phyloP scores from a whole-genome alignment of 2,797 vertebrate genomes.

The Linurgus olivaceus region DNA sequence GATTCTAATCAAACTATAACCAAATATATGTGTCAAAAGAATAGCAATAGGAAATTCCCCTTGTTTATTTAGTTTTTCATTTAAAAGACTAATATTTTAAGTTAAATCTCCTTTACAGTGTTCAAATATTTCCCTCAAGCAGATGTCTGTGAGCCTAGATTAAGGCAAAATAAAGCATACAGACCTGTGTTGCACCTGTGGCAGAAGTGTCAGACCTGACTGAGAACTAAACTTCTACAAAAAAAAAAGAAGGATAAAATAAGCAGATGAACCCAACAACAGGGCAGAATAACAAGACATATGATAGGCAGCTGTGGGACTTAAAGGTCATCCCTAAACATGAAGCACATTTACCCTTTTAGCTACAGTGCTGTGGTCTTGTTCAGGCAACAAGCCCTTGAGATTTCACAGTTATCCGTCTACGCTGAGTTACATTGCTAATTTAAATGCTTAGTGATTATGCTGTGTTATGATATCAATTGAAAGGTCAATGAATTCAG shows the following conservation, averaged over 20 bases:
- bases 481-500: constrained; percentile 80
- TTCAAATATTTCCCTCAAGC: background rate
- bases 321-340: constrained; percentile 74
- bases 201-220: background rate
- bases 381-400: constrained; percentile 60
- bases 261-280: constrained; percentile 54
- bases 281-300: constrained; percentile 44
- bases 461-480: constrained; percentile 68
- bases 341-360: constrained; percentile 73
- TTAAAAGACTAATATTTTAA: background rate
- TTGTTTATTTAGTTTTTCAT: background rate
- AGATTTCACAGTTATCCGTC: constrained; percentile 38
- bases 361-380: constrained; percentile 50
- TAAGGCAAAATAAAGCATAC: background rate
- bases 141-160: background rate
- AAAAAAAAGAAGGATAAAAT: background rate
- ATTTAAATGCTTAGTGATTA: constrained; percentile 75
- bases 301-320: constrained; percentile 64
- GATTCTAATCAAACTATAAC: background rate
- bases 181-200: background rate
- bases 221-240: background rate
- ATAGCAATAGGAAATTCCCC: background rate
- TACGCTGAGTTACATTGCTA: constrained; percentile 63
- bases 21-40: background rate
- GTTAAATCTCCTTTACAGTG: background rate